Percentiles rank a stretch among this genome's conserved stretches.
Conservation (phyloP, 2,797 vertebrate species). For the Spinus pinus region DNA sequence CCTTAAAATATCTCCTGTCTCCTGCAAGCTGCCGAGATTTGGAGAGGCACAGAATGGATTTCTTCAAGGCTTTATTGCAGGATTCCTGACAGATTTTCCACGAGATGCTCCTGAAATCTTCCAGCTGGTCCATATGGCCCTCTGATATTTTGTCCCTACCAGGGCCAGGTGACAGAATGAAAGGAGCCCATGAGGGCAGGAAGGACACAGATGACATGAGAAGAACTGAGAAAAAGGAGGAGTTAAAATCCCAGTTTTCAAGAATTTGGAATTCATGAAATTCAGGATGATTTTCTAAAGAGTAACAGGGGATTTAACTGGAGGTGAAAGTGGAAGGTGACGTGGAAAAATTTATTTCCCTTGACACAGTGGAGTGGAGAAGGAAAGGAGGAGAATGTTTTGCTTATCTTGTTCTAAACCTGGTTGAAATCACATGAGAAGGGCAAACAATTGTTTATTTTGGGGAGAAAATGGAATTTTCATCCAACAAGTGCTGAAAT, state of each 20-base stretch:
- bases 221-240: background rate
- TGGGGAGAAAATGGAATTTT: background rate
- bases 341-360: background rate
- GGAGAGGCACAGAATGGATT: background rate
- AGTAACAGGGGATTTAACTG: background rate
- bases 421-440: background rate
- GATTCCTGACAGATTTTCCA: background rate
- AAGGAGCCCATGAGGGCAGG: background rate
- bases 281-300: background rate
- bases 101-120: background rate
- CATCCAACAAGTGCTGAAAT: background rate
- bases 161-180: background rate
- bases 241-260: background rate
- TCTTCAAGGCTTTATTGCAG: background rate
- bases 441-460: background rate
- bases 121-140: background rate
- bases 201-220: background rate
- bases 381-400: background rate
- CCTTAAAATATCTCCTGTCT: slow-evolving; percentile 45
- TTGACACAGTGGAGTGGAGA: background rate
- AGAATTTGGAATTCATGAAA: background rate
- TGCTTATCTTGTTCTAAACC: background rate
- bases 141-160: background rate
- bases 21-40: slow-evolving; percentile 41
- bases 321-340: background rate